Conservation (phyloP, 2,113 vertebrate species). For the Sarotherodon lohbergeri region DNA sequence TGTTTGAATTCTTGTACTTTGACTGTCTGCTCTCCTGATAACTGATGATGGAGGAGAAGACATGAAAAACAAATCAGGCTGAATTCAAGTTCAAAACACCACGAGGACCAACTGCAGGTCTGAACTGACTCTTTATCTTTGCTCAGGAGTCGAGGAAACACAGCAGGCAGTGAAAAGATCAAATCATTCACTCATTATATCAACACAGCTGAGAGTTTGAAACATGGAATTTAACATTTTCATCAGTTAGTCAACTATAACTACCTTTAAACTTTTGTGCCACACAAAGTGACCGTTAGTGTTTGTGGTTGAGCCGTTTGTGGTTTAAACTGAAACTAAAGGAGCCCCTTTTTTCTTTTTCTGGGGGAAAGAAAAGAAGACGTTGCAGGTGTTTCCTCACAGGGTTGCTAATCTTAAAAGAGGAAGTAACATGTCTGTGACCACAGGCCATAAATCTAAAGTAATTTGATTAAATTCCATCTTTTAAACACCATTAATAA, state of each 20-base stretch:
- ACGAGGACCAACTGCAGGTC: neutral
- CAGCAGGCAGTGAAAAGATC: neutral
- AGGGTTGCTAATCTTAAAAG: rapidly evolving
- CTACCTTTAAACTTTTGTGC: neutral
- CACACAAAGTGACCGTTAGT: rapidly evolving
- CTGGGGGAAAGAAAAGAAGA: neutral
- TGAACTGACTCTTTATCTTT: neutral
- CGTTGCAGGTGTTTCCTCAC: rapidly evolving
- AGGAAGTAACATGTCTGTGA: neutral
- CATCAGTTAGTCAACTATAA: rapidly evolving
- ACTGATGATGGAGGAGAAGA: neutral
- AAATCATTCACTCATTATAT: neutral
- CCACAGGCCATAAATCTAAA: neutral
- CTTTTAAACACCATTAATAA: neutral
- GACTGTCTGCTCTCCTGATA: neutral
- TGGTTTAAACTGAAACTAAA: neutral
- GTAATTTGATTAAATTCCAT: neutral
- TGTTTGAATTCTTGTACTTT: neutral
- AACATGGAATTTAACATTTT: neutral
- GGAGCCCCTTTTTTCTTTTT: neutral
- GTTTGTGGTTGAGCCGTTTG: neutral
- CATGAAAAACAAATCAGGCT: neutral
- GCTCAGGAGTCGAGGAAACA: neutral
- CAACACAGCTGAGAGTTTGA: neutral
- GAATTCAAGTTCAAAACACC: neutral